phyloP scores from a whole-genome alignment of 2,888 invertebrate species.

The Polyommatus icarus region DNA sequence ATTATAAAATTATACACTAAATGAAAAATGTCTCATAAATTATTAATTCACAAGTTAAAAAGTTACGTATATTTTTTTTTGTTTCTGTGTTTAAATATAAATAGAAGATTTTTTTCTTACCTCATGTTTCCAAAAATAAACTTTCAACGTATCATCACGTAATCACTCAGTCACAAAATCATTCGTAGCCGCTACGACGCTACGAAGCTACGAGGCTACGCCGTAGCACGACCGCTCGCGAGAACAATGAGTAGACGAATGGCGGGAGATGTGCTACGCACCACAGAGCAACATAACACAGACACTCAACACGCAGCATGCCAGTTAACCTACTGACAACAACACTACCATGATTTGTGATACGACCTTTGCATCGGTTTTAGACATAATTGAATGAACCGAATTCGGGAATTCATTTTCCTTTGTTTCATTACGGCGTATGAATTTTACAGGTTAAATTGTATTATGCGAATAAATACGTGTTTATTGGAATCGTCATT shows the following conservation, averaged over 20 bases:
- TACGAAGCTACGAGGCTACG: constrained; percentile 52
- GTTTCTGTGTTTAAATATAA: too few species aligned
- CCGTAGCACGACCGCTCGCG: constrained; percentile 62
- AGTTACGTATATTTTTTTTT: too few species aligned
- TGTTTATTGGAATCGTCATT: neutral
- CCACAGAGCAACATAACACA: constrained; percentile 34
- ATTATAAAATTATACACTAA: too few species aligned
- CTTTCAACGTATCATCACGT: constrained; percentile 28
- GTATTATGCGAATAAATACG: neutral
- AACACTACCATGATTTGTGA: constrained; percentile 35
- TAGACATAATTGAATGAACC: constrained; percentile 56
- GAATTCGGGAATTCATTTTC: constrained; percentile 53
- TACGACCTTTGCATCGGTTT: constrained; percentile 43
- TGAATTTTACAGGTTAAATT: neutral
- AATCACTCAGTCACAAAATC: constrained; percentile 37
- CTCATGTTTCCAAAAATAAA: neutral
- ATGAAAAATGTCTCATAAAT: too few species aligned
- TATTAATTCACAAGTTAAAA: too few species aligned
- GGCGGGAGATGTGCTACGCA: constrained; percentile 48
- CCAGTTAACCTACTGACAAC: constrained; percentile 42
- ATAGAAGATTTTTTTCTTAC: neutral
- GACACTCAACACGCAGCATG: constrained; percentile 36
- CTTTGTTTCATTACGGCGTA: constrained; percentile 49
- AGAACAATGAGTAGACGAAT: constrained; percentile 56
- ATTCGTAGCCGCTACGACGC: neutral